Conservation (phyloP, 2,113 vertebrate genomes). For the Coryphaenoides rupestris region DNA sequence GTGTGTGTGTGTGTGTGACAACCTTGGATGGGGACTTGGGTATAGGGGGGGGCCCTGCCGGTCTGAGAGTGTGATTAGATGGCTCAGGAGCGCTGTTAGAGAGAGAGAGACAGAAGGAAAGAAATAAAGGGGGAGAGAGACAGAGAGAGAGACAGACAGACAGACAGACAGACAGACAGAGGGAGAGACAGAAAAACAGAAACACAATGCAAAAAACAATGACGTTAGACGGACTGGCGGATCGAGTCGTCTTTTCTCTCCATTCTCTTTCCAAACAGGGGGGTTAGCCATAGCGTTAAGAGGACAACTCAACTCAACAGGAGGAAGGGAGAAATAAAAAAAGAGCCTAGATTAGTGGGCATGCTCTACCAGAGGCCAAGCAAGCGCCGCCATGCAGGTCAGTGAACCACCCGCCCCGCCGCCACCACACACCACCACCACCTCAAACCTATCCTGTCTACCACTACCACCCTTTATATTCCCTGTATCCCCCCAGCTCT, state of each 20-base stretch:
- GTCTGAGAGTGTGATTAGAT: constrained; percentile 83
- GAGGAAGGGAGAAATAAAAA: too few relatives aligned
- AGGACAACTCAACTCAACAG: too few relatives aligned
- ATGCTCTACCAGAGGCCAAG: constrained; percentile 39
- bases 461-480: too few relatives aligned
- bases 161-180: constrained; percentile 9
- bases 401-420: constrained; percentile 3
- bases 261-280: not conserved
- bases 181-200: not conserved
- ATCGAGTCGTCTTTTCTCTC: too few relatives aligned
- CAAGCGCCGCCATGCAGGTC: constrained; percentile 57
- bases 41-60: constrained; percentile 79
- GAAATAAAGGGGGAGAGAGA: not conserved
- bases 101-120: constrained; percentile 5
- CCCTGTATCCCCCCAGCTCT: too few relatives aligned
- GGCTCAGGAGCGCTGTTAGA: constrained; percentile 66
- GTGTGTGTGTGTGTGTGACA: constrained; percentile 24
- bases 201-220: not conserved
- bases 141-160: not conserved
- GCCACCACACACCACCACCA: too few relatives aligned
- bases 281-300: too few relatives aligned
- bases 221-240: not conserved
- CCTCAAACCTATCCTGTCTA: not conserved
- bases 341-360: constrained; percentile 15
- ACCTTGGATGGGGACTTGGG: constrained; percentile 98